These are phyloP conservation scores for Calephelis perditalis DNA, from an alignment of 2,888 invertebrate species.

Conservation along the genomic window DNA sequence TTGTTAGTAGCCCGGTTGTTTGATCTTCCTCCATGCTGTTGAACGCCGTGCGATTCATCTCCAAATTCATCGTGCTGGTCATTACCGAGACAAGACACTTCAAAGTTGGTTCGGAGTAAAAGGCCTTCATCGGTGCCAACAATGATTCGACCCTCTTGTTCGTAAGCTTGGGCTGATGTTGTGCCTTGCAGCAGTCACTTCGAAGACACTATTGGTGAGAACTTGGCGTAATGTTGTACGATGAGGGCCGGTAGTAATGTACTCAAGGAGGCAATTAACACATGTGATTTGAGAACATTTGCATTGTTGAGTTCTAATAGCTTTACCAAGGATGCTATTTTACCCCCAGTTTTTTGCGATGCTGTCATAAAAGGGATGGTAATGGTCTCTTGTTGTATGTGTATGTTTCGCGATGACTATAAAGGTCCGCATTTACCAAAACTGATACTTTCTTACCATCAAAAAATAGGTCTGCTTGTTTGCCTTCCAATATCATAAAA, in stretches of 20 bases:
- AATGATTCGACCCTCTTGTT: constrained; percentile 7
- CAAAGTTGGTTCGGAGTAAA: constrained; percentile 13
- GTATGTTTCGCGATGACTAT: constrained; percentile 21
- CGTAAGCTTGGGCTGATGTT: too few relatives aligned
- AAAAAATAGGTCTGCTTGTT: too few relatives aligned
- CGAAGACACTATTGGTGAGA: too few relatives aligned
- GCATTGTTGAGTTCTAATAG: constrained; percentile 22
- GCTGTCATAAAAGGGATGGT: constrained; percentile 20
- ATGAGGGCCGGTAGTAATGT: constrained; percentile 23
- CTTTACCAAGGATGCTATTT: constrained; percentile 23
- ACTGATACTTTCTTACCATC: too few relatives aligned
- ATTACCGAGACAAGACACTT: constrained; percentile 15
- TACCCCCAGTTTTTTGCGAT: constrained; percentile 24
- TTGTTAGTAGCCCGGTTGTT: constrained; percentile 12
- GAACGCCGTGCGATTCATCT: background rate
- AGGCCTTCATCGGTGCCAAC: constrained; percentile 13
- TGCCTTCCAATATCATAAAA: too few relatives aligned
- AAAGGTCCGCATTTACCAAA: constrained; percentile 20
- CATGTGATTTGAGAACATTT: constrained; percentile 24
- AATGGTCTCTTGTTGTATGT: constrained; percentile 13
- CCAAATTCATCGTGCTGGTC: background rate
- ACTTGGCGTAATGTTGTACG: constrained; percentile 13
- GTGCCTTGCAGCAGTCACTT: too few relatives aligned
- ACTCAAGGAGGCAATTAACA: constrained; percentile 20
- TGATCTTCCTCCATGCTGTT: background rate